Conservation (phyloP, 2,888 invertebrate genomes). For the Andricus quercusramuli region DNA sequence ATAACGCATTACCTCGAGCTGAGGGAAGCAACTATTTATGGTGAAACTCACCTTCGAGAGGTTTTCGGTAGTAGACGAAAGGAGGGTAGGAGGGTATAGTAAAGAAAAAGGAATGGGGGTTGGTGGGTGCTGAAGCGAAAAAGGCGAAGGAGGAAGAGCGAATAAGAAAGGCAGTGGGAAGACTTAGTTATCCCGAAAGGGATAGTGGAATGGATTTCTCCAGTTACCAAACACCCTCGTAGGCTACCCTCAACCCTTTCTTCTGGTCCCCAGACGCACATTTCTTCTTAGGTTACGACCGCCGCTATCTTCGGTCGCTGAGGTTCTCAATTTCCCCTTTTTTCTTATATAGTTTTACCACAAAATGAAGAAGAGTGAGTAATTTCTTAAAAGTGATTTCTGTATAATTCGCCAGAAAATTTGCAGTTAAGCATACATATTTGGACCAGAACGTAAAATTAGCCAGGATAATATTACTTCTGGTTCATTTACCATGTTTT, state of each 20-base stretch:
- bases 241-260: conserved; percentile 42
- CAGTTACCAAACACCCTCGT: conserved; percentile 50
- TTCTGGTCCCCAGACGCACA: conserved; percentile 50
- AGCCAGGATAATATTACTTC: no score
- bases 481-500: no score
- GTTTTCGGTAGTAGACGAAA: conserved; percentile 7
- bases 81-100: neutral
- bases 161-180: conserved; percentile 57
- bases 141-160: conserved; percentile 43
- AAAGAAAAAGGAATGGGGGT: neutral
- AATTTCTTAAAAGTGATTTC: neutral
- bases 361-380: neutral
- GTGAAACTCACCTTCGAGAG: conserved; percentile 23
- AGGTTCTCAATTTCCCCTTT: conserved; percentile 5
- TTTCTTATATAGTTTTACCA: neutral
- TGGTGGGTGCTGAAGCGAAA: conserved; percentile 27
- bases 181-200: conserved; percentile 65
- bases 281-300: conserved; percentile 54
- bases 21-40: conserved; percentile 54
- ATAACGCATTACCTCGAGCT: conserved; percentile 39
- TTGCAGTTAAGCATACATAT: no score
- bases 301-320: conserved; percentile 21
- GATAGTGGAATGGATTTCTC: conserved; percentile 59
- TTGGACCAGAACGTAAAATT: no score
- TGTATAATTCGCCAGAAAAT: neutral